Evolutionary conservation across 2,113 vertebrate genomes (phyloP).

Genomic region (Megalops atlanticus): DNA sequence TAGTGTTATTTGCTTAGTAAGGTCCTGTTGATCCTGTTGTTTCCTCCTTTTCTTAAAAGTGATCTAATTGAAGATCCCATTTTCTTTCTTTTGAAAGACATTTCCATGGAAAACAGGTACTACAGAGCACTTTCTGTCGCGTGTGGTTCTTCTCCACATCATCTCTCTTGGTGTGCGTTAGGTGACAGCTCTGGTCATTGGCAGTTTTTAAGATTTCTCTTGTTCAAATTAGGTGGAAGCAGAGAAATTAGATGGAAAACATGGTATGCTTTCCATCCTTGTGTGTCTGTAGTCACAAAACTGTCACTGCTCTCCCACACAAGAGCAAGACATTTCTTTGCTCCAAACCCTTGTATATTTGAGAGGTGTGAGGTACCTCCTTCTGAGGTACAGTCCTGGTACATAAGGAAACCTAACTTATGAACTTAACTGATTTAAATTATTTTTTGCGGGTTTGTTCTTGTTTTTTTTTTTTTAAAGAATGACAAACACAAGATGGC

Average conservation of each 20-base stretch:
- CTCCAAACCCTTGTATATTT: background rate
- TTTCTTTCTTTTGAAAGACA: constrained; percentile 51
- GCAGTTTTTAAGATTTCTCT: background rate
- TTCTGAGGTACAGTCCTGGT: constrained; percentile 2
- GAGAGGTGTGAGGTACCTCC: background rate
- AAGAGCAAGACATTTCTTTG: background rate
- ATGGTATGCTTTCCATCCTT: background rate
- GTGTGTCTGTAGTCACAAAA: background rate
- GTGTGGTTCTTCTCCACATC: background rate
- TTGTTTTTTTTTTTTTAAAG: constrained; percentile 12
- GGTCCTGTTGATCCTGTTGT: constrained; percentile 45
- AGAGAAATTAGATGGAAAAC: background rate
- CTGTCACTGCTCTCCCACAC: background rate
- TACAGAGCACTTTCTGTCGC: constrained; percentile 49
- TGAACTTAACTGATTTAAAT: background rate
- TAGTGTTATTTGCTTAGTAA: constrained; percentile 16
- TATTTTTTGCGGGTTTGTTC: background rate
- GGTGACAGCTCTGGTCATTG: background rate
- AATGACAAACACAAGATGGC: constrained; percentile 15
- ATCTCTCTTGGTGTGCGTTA: background rate
- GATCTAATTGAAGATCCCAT: constrained; percentile 50
- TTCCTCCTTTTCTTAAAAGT: constrained; percentile 44
- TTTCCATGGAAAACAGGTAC: constrained; percentile 41
- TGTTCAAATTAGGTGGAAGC: background rate
- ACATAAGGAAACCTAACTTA: constrained; percentile 8